Base-by-base conservation (phyloP, 1,140 invertebrate species). In the Cyclina sinensis region DNA sequence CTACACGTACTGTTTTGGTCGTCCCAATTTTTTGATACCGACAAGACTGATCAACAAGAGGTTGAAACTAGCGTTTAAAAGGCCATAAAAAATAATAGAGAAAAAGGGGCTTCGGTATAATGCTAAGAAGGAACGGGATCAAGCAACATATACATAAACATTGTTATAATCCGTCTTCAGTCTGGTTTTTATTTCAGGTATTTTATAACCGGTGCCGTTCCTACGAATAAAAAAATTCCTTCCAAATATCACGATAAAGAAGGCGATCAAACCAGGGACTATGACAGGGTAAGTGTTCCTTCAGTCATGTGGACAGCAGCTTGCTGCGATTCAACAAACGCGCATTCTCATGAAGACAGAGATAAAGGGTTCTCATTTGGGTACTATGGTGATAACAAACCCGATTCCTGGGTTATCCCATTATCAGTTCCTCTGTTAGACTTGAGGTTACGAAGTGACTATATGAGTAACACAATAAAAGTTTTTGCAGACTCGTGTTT, bases 361-460 rank as follows among this genome's bases (percentile, higher is more conserved):
- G 24, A 62, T 27, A 62, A 62, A 62, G 57, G 57, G 5, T 62
- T 62, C 57, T 62, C 57, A 11, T 62, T 62, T 62, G 57, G 57
- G 0, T 62, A 62, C n/a, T 62, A 62, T n/a, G 57, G 57, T 27
- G 24, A 62, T 5, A 62, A 62, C n/a, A n/a, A 27, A 27, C 57
- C 57, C 7, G 57, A 62, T n/a, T 62, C 57, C 5, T 62, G n/a
- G 18, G 57, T 62, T 0, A 27, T 62, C 27, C 57, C 57, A 27
- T 62, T 27, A 21, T 4, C 24, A 62, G 24, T 62, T 1, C 5
- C 1, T 11, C 57, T 4, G 14, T 62, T 62, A 62, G 57, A 62
- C 7, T 5, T 11, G n/a, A 4, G 3, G 27, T 24, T 62, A 1
- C 7, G 18, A 1, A 62, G 7, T 24, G 7, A 62, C 7, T 62